Evolutionary conservation across 2,888 invertebrate species (phyloP).

Genomic region (Thereva nobilitata): DNA sequence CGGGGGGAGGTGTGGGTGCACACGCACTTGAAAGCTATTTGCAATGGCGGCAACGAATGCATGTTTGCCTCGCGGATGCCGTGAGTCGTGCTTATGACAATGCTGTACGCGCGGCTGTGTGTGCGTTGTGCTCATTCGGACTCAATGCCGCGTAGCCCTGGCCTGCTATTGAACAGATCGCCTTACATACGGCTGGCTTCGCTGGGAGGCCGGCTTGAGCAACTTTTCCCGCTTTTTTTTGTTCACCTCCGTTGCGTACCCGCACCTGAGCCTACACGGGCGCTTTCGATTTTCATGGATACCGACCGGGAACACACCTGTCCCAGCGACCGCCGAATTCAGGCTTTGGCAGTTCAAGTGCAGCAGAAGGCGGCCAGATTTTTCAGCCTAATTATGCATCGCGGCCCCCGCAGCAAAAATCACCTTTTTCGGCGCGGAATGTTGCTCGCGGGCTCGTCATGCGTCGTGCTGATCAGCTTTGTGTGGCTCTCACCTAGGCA

Average conservation of each 20-base stretch:
- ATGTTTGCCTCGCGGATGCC: slow-evolving; percentile 6
- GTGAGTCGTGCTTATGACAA: slow-evolving; percentile 11
- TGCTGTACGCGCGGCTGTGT: slow-evolving; percentile 8
- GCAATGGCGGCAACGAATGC: not conserved
- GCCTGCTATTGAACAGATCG: slow-evolving; percentile 56
- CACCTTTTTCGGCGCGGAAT: slow-evolving; percentile 4
- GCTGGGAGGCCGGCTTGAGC: slow-evolving; percentile 20
- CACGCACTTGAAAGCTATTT: not conserved
- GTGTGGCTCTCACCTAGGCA: not conserved
- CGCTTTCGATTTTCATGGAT: slow-evolving; percentile 17
- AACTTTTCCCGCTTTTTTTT: slow-evolving; percentile 25
- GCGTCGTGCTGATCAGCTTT: slow-evolving; percentile 9
- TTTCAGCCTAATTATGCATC: not conserved
- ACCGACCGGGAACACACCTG: not conserved
- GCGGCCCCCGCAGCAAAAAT: not conserved
- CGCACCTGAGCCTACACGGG: slow-evolving; percentile 1
- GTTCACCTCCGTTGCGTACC: slow-evolving; percentile 2
- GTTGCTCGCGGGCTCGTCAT: not conserved
- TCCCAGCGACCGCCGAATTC: slow-evolving; percentile 11
- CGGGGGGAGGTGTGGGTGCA: too few relatives aligned
- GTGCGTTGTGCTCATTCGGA: slow-evolving; percentile 50
- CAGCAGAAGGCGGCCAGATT: slow-evolving; percentile 6
- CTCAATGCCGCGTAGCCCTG: slow-evolving; percentile 55
- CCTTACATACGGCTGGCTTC: slow-evolving; percentile 50
- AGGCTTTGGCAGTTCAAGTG: slow-evolving; percentile 25